These are phyloP conservation scores for Lindbergichthys nudifrons DNA, from an alignment of 2,797 vertebrate species.

Conservation along the genomic window DNA sequence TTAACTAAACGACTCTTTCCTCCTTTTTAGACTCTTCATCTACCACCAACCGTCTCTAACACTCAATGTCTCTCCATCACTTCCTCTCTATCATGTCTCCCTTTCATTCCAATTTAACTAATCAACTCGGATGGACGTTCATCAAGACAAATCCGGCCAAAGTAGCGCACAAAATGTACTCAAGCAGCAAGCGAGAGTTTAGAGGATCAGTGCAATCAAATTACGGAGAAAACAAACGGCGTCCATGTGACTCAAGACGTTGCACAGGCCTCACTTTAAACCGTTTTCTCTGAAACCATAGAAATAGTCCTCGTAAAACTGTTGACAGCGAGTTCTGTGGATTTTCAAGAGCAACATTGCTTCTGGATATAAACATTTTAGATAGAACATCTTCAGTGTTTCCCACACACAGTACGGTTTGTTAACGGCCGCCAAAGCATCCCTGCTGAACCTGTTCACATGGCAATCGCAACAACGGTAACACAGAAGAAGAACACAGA, in stretches of 20 bases:
- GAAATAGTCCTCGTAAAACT: constrained; percentile 5
- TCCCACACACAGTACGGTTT: too few species aligned
- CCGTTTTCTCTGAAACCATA: neutral
- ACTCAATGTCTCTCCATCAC: constrained; percentile 41
- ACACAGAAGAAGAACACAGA: too few species aligned
- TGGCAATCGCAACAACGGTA: too few species aligned
- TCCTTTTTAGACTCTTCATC: constrained; percentile 47
- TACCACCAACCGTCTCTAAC: constrained; percentile 18
- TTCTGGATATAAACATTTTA: neutral
- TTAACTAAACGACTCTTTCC: constrained; percentile 59
- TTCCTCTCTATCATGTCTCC: constrained; percentile 4
- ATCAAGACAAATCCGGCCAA: constrained; percentile 9
- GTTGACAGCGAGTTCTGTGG: constrained; percentile 1
- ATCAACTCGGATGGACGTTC: constrained; percentile 36
- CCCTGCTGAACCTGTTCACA: too few species aligned
- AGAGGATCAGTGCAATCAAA: neutral
- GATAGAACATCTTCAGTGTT: neutral
- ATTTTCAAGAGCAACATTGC: constrained; percentile 5
- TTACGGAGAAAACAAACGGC: neutral
- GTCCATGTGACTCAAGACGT: neutral
- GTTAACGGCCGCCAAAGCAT: too few species aligned
- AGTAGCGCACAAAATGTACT: neutral
- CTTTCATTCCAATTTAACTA: constrained; percentile 33
- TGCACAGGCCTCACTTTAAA: neutral
- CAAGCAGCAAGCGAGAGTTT: neutral